Percentiles rank a stretch among this genome's conserved stretches.
These are phyloP conservation scores for Leptinotarsa lineolata DNA, from an alignment of 1,140 invertebrate genomes.

Conservation along the genomic window DNA sequence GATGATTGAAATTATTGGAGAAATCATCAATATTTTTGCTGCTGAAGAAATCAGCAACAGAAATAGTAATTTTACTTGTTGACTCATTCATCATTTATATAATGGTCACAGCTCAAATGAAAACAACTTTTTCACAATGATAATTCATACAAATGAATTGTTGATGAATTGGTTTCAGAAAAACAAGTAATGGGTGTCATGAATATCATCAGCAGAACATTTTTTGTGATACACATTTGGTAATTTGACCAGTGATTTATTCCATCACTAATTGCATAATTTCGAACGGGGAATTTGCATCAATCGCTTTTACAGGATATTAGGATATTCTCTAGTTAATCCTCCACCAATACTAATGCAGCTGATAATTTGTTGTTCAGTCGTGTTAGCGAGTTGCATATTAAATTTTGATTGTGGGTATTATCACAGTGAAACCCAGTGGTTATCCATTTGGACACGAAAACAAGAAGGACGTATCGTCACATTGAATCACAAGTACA, in stretches of 20 bases:
- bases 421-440: neutral
- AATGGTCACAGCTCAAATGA: too few species aligned
- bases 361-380: neutral
- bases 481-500: too few species aligned
- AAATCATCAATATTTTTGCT: too few species aligned
- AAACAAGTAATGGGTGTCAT: neutral
- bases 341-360: neutral
- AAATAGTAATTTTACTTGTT: too few species aligned
- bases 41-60: too few species aligned
- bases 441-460: too few species aligned
- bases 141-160: too few species aligned
- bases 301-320: neutral
- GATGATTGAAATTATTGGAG: too few species aligned
- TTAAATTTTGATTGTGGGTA: slow-evolving; percentile 3
- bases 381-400: slow-evolving; percentile 1
- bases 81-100: too few species aligned
- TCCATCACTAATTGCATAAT: neutral
- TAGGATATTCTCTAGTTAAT: neutral
- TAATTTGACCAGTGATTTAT: neutral
- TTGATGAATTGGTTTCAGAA: too few species aligned
- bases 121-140: too few species aligned
- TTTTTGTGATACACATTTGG: neutral
- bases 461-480: too few species aligned
- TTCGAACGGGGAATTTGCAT: neutral
- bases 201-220: neutral